Conservation (phyloP, 53 echinoderm and acorn worm genomes). For the Arbacia lixula region DNA sequence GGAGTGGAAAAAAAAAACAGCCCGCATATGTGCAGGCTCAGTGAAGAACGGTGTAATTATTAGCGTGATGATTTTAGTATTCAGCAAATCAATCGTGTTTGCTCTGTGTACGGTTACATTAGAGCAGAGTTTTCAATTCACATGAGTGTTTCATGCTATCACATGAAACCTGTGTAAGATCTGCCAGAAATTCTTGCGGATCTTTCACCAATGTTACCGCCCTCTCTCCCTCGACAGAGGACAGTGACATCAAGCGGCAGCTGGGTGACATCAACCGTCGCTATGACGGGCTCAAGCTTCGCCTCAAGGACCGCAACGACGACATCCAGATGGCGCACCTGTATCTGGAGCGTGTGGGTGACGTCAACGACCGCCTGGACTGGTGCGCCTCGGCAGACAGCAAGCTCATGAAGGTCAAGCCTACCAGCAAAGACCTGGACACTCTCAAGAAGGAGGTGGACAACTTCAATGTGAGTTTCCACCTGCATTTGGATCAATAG, state of each 20-base stretch:
- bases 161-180: no score
- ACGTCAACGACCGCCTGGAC: conserved; percentile 88
- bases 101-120: no score
- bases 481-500: no score
- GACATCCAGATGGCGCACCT: conserved; percentile 85
- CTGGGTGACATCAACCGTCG: conserved; percentile 79
- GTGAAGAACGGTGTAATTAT: no score
- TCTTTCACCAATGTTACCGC: no score
- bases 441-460: conserved; percentile 83
- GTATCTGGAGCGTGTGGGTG: conserved; percentile 85
- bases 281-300: conserved; percentile 83
- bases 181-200: no score
- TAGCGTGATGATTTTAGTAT: no score
- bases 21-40: no score
- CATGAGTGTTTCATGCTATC: no score
- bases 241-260: conserved; percentile 89
- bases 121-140: no score
- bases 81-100: no score
- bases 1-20: no score
- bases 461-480: conserved; percentile 77
- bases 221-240: conserved; percentile 57
- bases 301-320: conserved; percentile 80
- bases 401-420: conserved; percentile 86
- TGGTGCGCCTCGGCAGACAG: conserved; percentile 92
- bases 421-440: conserved; percentile 88